These are phyloP conservation scores for Synodontis membranacea DNA, from an alignment of 2,113 vertebrate species.

Conservation along the genomic window DNA sequence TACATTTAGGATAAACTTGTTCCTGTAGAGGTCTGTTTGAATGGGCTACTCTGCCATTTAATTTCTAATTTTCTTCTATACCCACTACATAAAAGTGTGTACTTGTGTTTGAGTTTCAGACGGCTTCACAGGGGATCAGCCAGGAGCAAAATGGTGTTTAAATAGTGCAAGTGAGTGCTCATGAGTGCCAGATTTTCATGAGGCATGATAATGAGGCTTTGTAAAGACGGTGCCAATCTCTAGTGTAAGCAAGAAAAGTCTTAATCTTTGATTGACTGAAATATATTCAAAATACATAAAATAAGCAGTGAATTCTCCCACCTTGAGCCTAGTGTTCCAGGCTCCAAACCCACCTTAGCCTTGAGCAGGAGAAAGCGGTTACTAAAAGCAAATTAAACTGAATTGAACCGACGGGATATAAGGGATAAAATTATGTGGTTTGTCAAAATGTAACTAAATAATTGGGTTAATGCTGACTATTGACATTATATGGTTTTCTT, in stretches of 20 bases:
- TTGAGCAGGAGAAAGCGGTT: background rate
- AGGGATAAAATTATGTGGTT: background rate
- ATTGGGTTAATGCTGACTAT: background rate
- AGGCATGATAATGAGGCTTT: background rate
- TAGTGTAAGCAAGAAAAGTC: background rate
- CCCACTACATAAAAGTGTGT: background rate
- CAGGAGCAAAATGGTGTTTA: background rate
- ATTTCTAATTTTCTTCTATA: background rate
- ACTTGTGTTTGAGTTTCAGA: background rate
- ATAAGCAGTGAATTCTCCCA: background rate
- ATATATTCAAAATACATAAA: too few relatives aligned
- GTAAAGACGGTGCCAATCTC: background rate
- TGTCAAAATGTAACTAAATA: background rate
- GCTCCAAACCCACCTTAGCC: background rate
- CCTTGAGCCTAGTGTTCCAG: background rate
- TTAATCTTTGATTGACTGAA: background rate
- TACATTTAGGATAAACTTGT: background rate
- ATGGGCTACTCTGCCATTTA: background rate
- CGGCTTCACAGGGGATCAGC: background rate
- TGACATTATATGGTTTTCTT: background rate
- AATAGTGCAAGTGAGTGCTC: background rate
- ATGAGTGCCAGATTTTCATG: background rate
- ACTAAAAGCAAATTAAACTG: background rate
- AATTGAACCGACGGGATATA: background rate
- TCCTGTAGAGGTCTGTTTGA: background rate